Base-by-base conservation (phyloP, 1,140 invertebrate species). In the Caligus rogercresseyi region DNA sequence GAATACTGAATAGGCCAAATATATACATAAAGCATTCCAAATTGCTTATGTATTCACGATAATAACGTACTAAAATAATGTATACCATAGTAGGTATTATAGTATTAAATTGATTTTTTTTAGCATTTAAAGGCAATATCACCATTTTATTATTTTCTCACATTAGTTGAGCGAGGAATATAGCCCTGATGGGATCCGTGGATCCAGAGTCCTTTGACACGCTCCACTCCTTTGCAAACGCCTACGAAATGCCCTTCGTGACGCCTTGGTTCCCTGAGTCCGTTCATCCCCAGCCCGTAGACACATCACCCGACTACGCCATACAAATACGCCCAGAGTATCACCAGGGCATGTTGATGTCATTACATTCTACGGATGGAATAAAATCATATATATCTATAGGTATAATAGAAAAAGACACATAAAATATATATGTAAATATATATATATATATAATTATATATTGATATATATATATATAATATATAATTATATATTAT, bases 241-340 rank as follows among this genome's bases (percentile, higher is more conserved):
- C 89, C 3, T 95, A 94, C 73, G 86, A 92, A 73, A 89, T 95
- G 84, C 92, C 92, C 20, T 93, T 94, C 71, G 80, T 96, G 31
- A 92, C 87, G 24, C 87, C 87, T 11, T 89, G 86, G 84, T 91
- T 90, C 73, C 87, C 88, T 0, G 86, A 91, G 75, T 88, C 89
- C 78, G 84, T 87, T 54, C 20, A 54, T 52, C 78, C 85, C 65
- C 81, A 84, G 25, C 85, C 86, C 57, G 86, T 85, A n/a, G 87
- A 85, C 1, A 85, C 86, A 51, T 81, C 84, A 68, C 76, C 87
- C 69, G 86, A 90, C 74, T 89, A 85, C 72, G 87, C 87, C 43
- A 85, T 91, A 69, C 89, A 86, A 71, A 87, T 96, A 84, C 77
- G 88, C 56, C 91, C 91, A 15, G 85, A 92, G 74, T 93, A 93